Evolutionary conservation across 2,113 vertebrate species (phyloP).

Genomic region (Anthoscopus minutus): DNA sequence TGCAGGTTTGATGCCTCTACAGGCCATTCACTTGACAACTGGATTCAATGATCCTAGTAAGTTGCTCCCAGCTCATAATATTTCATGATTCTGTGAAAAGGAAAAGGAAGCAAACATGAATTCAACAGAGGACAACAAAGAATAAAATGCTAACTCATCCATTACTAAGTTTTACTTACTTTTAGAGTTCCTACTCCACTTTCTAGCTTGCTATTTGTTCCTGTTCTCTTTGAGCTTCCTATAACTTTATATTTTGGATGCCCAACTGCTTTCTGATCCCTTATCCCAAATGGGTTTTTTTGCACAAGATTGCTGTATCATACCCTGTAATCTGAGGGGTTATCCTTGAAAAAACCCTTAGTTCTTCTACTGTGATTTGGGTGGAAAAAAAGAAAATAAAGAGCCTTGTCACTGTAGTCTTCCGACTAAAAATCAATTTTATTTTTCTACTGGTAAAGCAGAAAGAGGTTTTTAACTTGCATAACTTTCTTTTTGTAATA

Average conservation of each 20-base stretch:
- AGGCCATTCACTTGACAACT: background rate
- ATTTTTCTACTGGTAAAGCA: background rate
- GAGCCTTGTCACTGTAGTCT: background rate
- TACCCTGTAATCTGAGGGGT: background rate
- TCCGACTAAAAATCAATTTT: background rate
- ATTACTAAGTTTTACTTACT: background rate
- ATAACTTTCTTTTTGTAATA: background rate
- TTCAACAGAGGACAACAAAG: background rate
- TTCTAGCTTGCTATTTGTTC: background rate
- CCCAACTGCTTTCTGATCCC: background rate
- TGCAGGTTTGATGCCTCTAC: rapidly evolving
- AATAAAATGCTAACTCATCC: background rate
- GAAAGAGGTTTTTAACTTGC: background rate
- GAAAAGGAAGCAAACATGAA: background rate
- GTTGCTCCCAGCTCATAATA: background rate
- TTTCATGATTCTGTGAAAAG: background rate
- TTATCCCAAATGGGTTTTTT: background rate
- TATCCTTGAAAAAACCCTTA: background rate
- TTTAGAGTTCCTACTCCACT: background rate
- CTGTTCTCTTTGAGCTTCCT: background rate
- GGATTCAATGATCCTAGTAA: background rate
- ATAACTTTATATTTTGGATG: background rate
- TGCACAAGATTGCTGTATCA: background rate
- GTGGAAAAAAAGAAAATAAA: background rate
- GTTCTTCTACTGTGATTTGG: background rate